Base-by-base conservation (phyloP, 2,113 vertebrate genomes). In the Seriola aureovittata region DNA sequence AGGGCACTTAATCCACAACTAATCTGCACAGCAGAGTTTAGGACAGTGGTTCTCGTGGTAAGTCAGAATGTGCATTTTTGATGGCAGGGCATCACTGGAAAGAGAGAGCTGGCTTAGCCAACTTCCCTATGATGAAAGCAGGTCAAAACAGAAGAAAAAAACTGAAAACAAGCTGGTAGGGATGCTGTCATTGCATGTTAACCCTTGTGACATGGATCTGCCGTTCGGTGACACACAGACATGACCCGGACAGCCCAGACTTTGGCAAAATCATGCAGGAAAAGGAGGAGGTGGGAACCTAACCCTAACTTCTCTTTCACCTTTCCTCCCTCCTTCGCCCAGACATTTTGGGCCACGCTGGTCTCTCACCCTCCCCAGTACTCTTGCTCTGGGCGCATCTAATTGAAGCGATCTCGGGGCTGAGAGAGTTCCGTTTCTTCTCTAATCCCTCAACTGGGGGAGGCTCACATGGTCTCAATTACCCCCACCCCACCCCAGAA, bases 391-490 rank as follows among this genome's bases (percentile, higher is more conserved):
- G 96, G 97, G 97, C 96, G 96, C 97, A 95, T 97, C 98, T 98
- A 99, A 99, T 99, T 99, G 97, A 97, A 97, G 97, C 96, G 96
- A 98, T 99, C 97, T 98, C 93, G 92, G 93, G 94, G 85, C 91
- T 94, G 96, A 97, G 96, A 95, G 95, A 96, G 97, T 96, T 97
- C 97, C 96, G 97, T 97, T 97, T 97, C 97, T 97, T 96, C 94
- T 91, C 89, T 95, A 96, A 96, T 95, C 95, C 93, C 97, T 97
- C 96, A 96, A 95, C 95, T 96, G 94, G 96, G 96, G 96, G 96
- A 97, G 95, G 94, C 95, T 96, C 98, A 99, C 97, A 98, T 99
- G 98, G 96, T 99, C 97, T 96, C 96, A 98, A 99, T 99, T 99
- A 99, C 95, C 87, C 90, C 87, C 93, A 94, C 96, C 95, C 96